Evolutionary conservation across 2,797 vertebrate genomes (phyloP), one percentile per base, ranked within the genome.

Genomic region (Myotis myotis): DNA sequence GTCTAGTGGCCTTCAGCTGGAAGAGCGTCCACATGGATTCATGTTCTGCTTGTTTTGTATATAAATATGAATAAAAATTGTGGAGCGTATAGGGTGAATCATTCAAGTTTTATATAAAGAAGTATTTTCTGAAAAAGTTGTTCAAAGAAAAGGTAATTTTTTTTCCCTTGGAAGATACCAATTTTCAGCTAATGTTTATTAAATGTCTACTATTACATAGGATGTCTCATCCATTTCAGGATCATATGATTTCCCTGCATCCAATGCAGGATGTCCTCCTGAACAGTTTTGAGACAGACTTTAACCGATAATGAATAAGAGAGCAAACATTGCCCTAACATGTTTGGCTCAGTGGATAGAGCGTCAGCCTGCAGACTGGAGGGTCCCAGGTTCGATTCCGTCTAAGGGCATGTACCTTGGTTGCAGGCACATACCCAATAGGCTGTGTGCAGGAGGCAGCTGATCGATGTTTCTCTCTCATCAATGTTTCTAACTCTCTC

Each of bases 1-100:
- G 9, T 6, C 68, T 12, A 25, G 2, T 7, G 19, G 36, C 36
- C 36, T 53, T 76, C 41, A 55, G 10, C 49, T 10, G 47, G 20
- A 36, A 68, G 19, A 25, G 15, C n/a, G 23, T 1, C 4, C 2
- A 6, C 4, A 6, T 1, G 1, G 6, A 9, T 5, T 47, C 30
- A 6, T 6, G 13, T 47, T 36, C 15, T 25, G 28, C 17, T 70
- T 25, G 8, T 33, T 86, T 86, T 71, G 0, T 74, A 6, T 30
- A 2, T 12, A 2, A 86, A 57, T 10, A 41, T 17, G 1, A 13
- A 41, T 23, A 53, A 7, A 55, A 68, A 41, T 55, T 33, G 60
- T 38, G 19, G 1, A 66, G 72, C 5, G 1, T 1, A 53, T 0
- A 60, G 25, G n/a, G 0, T 10, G 11, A 78, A 36, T 60, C 44